Evolutionary conservation across 1,140 invertebrate genomes (phyloP), one percentile per base, ranked within the genome.

Genomic region (Ylistrum balloti): DNA sequence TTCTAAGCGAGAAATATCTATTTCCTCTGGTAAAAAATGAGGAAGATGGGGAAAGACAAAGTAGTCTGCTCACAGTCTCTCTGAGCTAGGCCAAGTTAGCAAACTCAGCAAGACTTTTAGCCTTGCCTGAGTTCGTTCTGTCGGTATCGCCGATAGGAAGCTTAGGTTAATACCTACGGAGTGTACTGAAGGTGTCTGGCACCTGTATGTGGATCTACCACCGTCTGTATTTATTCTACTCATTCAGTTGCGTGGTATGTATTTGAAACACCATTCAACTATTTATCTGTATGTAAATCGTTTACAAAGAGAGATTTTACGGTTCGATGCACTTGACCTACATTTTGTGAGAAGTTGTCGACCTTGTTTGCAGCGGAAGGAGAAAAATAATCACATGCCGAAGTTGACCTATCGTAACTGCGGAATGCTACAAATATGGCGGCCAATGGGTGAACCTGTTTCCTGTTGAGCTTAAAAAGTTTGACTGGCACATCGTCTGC

Each of bases 371-470:
- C 56, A 74, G 56, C 56, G 56, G 56, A 74, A 74, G 56, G 56
- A 74, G 56, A 74, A 74, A 74, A 74, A 74, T 74, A 74, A 56
- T 74, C 56, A 74, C 56, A 74, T 74, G 56, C 56, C 56, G 56
- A 5, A 28, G 56, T 74, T 74, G 56, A 74, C 56, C 56, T 74
- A 74, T 74, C 56, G 56, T 74, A 74, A 74, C 56, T 74, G 56
- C 56, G 56, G 56, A 74, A 74, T 74, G 56, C 56, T 74, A 74
- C 56, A 91, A 91, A 91, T 88, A 91, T 91, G 91, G 91, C 91
- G 89, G 89, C 91, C 38, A 90, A 90, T 89, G 89, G 89, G 89
- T 91, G 91, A 89, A 91, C 87, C 88, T 90, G 87, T 89, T 91
- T 91, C 91, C 91, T 91, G 91, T 91, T 87, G 87, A 86, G 86